phyloP scores from a whole-genome alignment of 2,888 invertebrate genomes.

The Thymelicus sylvestris region DNA sequence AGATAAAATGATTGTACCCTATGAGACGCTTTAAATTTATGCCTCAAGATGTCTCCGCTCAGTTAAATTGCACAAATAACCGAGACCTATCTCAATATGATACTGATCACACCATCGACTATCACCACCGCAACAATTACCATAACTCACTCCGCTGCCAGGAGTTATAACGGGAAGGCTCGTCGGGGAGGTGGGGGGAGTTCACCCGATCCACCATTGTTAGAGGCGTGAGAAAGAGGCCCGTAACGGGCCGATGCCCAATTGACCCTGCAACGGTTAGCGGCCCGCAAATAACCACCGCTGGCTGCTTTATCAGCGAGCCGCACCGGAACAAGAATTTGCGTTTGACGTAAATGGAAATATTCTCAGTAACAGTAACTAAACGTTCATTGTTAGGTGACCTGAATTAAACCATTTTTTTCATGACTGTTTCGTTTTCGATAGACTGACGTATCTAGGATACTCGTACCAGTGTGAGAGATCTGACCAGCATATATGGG shows the following conservation, averaged over 20 bases:
- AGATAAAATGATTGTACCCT: too few species aligned
- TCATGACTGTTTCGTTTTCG: too few species aligned
- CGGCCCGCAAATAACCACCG: constrained; percentile 36
- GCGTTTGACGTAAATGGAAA: too few species aligned
- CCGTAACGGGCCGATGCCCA: constrained; percentile 48
- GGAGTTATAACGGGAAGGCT: constrained; percentile 31
- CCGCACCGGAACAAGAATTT: constrained; percentile 3
- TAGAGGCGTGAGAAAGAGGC: constrained; percentile 52
- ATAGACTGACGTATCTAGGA: too few species aligned
- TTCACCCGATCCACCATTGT: constrained; percentile 40
- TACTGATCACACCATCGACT: constrained; percentile 20
- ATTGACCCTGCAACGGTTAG: constrained; percentile 51
- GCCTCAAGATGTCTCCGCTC: background rate
- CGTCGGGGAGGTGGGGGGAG: background rate
- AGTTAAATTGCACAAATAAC: background rate
- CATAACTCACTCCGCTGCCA: constrained; percentile 23
- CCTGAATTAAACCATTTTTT: too few species aligned
- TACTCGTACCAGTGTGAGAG: too few species aligned
- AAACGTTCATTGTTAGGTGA: too few species aligned
- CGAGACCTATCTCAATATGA: constrained; percentile 8
- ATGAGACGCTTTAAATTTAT: too few species aligned
- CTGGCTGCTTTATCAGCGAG: constrained; percentile 13
- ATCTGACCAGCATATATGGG: too few species aligned
- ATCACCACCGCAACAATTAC: constrained; percentile 21
- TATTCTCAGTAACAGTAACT: too few species aligned